Percentiles rank a stretch among this genome's conserved stretches.
phyloP scores from a whole-genome alignment of 2,113 vertebrate species.

The Chiloscyllium plagiosum region DNA sequence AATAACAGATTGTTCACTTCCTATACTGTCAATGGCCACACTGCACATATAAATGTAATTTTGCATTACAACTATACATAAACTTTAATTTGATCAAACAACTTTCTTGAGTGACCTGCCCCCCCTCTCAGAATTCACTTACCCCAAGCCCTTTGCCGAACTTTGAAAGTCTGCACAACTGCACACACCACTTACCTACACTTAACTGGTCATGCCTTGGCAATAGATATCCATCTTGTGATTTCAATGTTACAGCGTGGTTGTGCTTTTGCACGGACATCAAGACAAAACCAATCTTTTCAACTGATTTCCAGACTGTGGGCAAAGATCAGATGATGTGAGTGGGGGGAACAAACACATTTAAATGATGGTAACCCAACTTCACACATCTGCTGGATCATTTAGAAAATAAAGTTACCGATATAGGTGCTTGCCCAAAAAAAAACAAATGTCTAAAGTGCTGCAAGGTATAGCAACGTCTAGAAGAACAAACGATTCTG shows the following conservation, averaged over 20 bases:
- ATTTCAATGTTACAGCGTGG: neutral
- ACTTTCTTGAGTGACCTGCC: neutral
- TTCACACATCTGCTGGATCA: neutral
- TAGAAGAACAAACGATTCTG: neutral
- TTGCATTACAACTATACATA: neutral
- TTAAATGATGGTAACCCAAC: neutral
- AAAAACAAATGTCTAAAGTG: neutral
- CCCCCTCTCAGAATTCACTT: neutral
- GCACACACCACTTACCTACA: neutral
- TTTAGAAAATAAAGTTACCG: neutral
- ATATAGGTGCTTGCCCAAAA: neutral
- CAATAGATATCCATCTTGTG: neutral
- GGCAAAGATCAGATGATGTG: neutral
- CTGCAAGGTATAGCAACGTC: neutral
- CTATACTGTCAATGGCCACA: neutral
- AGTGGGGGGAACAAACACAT: neutral
- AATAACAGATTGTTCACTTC: neutral
- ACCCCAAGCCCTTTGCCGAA: neutral
- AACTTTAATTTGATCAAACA: neutral
- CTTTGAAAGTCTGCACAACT: neutral
- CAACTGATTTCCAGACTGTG: neutral
- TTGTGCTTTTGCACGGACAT: neutral
- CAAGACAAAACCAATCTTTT: neutral
- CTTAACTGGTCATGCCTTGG: neutral
- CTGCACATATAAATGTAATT: neutral